Evolutionary conservation across 2,888 invertebrate genomes (phyloP).

Genomic region (Tillus elongatus): DNA sequence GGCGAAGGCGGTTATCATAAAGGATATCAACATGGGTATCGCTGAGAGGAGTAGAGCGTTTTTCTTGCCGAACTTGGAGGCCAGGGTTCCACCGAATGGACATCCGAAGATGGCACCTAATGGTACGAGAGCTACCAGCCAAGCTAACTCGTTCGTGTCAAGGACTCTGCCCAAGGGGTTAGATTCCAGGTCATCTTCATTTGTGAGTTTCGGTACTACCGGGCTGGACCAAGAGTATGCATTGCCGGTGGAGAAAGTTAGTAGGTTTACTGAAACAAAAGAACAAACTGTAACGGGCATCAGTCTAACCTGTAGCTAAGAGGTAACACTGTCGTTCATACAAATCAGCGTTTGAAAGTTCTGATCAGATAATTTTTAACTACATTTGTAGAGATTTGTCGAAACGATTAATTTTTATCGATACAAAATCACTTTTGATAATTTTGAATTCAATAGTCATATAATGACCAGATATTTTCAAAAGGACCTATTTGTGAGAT

Average conservation of each 20-base stretch:
- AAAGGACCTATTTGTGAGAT: too few species aligned
- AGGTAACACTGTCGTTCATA: too few species aligned
- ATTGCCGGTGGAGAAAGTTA: constrained; percentile 12
- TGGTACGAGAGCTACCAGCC: constrained; percentile 14
- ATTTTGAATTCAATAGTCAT: too few species aligned
- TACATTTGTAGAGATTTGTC: too few species aligned
- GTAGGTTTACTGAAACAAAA: constrained; percentile 16
- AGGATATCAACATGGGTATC: constrained; percentile 17
- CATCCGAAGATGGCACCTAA: constrained; percentile 18
- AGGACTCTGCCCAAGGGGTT: constrained; percentile 8
- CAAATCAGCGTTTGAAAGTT: too few species aligned
- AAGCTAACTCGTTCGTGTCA: constrained; percentile 12
- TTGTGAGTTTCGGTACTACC: constrained; percentile 14
- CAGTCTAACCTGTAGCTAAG: too few species aligned
- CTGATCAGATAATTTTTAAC: too few species aligned
- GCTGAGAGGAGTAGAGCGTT: constrained; percentile 15
- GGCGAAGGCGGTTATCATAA: constrained; percentile 16
- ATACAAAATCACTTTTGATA: too few species aligned
- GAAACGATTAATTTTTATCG: too few species aligned
- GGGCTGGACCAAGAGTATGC: constrained; percentile 16
- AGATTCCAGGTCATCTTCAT: neutral
- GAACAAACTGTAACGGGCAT: constrained; percentile 18
- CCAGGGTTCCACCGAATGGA: constrained; percentile 12
- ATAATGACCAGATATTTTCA: too few species aligned
- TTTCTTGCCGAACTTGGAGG: constrained; percentile 17